Percentiles rank a stretch among this genome's conserved stretches.
Conservation (phyloP, 2,797 vertebrate genomes). For the Enteromius trimaculatus region DNA sequence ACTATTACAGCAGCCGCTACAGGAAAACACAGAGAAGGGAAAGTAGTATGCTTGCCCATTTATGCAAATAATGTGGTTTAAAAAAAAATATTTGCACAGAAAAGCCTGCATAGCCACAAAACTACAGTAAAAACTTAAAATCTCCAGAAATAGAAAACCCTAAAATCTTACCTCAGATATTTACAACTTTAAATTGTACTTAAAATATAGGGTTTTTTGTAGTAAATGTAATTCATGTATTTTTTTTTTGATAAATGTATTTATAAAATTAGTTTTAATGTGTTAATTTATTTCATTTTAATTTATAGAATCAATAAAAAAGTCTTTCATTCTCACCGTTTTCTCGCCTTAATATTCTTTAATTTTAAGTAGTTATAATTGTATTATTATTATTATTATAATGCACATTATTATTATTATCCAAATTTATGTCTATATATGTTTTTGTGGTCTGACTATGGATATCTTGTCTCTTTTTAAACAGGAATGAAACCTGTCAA, state of each 20-base stretch:
- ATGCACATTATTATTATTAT: not conserved
- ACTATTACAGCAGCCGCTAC: not conserved
- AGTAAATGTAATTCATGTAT: no score
- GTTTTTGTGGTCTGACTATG: not conserved
- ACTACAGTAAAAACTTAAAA: not conserved
- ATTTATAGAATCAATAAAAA: not conserved
- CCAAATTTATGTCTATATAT: not conserved
- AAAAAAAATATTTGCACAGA: not conserved
- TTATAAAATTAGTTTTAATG: not conserved
- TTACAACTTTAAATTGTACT: no score
- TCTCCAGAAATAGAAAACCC: not conserved
- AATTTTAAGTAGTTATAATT: not conserved
- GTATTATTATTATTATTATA: not conserved
- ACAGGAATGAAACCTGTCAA: not conserved
- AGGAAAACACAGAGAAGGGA: slow-evolving; percentile 1
- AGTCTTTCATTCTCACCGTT: not conserved
- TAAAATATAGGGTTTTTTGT: no score
- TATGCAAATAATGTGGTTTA: not conserved
- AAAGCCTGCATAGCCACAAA: not conserved
- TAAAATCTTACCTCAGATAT: no score
- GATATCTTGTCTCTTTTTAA: not conserved
- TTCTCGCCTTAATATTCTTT: no score
- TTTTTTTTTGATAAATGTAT: no score
- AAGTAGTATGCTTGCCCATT: not conserved
- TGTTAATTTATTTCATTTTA: not conserved